A percentile compares a stretch with the other conserved stretches of the same genome.
Conservation (phyloP, 2,888 invertebrate genomes). For the Byasa hedistus region DNA sequence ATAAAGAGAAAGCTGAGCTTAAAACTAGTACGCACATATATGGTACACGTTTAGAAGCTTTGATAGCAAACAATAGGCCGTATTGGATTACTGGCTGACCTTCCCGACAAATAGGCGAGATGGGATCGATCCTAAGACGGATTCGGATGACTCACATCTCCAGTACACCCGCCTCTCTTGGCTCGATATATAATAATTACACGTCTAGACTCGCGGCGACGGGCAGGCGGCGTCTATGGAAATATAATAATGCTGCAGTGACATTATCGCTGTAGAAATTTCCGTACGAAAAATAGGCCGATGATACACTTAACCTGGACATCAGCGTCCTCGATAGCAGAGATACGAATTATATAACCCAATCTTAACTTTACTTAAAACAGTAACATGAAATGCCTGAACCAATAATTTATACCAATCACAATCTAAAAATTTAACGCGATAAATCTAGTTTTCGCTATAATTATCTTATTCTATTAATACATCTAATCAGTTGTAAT, state of each 20-base stretch:
- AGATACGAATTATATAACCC: slow-evolving; percentile 18
- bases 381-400: no score
- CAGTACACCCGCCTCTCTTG: slow-evolving; percentile 66
- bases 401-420: no score
- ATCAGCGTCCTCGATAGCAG: background rate
- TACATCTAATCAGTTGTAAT: no score
- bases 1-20: background rate
- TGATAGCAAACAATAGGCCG: slow-evolving; percentile 48
- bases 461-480: no score
- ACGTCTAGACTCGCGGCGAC: slow-evolving; percentile 75
- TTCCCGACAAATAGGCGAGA: slow-evolving; percentile 58
- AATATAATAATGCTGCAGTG: slow-evolving; percentile 53
- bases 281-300: slow-evolving; percentile 32
- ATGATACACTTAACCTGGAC: slow-evolving; percentile 10
- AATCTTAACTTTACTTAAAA: background rate
- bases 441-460: no score
- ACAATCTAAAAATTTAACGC: no score
- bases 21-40: background rate
- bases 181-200: slow-evolving; percentile 71
- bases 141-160: slow-evolving; percentile 70
- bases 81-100: slow-evolving; percentile 55
- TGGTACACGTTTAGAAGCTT: slow-evolving; percentile 31
- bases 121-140: slow-evolving; percentile 68
- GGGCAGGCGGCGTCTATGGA: slow-evolving; percentile 62
- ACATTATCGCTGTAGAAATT: slow-evolving; percentile 44